Percentiles rank a stretch among this genome's conserved stretches.
Conservation (phyloP, 2,797 vertebrate genomes). For the Hippopotamyrus pictus region DNA sequence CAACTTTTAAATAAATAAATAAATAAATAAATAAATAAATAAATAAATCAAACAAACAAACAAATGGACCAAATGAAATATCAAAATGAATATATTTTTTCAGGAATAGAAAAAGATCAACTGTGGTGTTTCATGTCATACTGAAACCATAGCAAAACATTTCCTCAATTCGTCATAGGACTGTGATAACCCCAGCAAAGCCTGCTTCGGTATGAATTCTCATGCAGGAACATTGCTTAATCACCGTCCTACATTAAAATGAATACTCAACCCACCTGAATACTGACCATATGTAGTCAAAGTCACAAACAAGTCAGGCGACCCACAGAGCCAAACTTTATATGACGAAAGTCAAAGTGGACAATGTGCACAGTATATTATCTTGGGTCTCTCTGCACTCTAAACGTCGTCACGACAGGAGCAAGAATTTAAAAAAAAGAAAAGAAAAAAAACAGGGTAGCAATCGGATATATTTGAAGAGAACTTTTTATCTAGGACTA, state of each 20-base stretch:
- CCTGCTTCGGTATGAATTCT: background rate
- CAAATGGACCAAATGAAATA: background rate
- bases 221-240: background rate
- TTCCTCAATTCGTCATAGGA: background rate
- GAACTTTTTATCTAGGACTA: background rate
- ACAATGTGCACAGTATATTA: background rate
- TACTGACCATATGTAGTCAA: background rate
- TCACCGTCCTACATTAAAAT: background rate
- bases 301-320: background rate
- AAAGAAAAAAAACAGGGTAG: background rate
- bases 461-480: background rate
- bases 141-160: background rate
- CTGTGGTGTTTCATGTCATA: background rate
- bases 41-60: background rate
- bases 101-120: background rate
- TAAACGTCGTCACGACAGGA: background rate
- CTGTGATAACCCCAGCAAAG: background rate
- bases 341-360: background rate
- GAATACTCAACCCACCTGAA: background rate
- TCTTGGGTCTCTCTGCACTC: background rate
- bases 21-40: background rate
- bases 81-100: background rate
- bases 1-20: background rate
- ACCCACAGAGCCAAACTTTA: background rate
- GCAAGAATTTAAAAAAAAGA: background rate